Conservation (phyloP, 2,113 vertebrate species). For the Fulica atra region DNA sequence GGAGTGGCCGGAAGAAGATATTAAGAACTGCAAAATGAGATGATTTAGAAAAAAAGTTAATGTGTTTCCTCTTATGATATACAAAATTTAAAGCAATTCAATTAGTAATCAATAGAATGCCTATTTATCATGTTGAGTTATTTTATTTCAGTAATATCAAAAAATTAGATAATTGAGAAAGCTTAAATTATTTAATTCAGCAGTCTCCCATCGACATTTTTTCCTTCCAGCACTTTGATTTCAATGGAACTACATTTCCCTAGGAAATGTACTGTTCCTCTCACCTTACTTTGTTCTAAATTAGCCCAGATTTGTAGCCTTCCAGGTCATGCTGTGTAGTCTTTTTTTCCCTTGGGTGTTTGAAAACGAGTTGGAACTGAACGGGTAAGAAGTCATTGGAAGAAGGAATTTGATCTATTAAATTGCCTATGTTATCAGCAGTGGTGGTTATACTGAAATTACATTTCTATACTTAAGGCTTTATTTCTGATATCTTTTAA, state of each 20-base stretch:
- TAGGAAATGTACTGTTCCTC: slow-evolving; percentile 1
- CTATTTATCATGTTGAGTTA: background rate
- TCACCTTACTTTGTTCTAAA: slow-evolving; percentile 46
- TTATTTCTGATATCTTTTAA: background rate
- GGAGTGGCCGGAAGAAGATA: background rate
- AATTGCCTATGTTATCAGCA: slow-evolving; percentile 13
- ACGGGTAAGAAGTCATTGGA: slow-evolving; percentile 16
- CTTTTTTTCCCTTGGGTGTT: slow-evolving; percentile 23
- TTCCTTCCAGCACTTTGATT: slow-evolving; percentile 33
- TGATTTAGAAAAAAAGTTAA: background rate
- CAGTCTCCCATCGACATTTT: background rate
- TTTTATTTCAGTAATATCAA: background rate
- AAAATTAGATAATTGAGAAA: slow-evolving; percentile 12
- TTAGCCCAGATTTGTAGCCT: slow-evolving; percentile 7
- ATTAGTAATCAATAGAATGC: background rate
- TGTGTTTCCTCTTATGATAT: background rate
- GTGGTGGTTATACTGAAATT: slow-evolving; percentile 2
- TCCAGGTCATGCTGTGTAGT: slow-evolving; percentile 4
- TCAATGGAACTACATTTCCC: slow-evolving; percentile 33
- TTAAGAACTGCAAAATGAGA: background rate
- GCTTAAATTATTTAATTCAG: slow-evolving; percentile 23
- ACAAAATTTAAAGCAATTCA: background rate
- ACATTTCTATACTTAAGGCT: background rate
- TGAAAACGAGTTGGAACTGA: slow-evolving; percentile 38
- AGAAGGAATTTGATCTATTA: slow-evolving; percentile 16